Percentiles rank a stretch among this genome's conserved stretches.
Evolutionary conservation across 2,113 vertebrate genomes (phyloP).

Genomic region (Archocentrus centrarchus): DNA sequence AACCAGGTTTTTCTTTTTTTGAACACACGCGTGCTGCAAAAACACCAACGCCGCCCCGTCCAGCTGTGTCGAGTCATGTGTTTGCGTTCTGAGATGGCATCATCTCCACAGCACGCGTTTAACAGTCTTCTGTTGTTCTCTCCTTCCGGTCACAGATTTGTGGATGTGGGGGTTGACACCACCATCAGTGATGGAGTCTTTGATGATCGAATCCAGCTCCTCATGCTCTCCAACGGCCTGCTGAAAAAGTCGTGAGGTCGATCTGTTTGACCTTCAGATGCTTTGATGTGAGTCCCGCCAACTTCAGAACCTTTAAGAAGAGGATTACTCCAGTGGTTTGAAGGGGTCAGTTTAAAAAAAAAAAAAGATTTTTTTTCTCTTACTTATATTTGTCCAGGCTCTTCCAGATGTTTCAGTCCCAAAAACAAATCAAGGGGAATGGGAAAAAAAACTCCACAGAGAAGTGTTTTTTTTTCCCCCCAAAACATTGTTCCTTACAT

Average conservation of each 20-base stretch:
- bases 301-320: constrained; percentile 15
- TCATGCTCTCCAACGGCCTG: constrained; percentile 16
- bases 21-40: not conserved
- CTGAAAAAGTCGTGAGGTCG: constrained; percentile 44
- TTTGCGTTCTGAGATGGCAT: not conserved
- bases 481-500: not conserved
- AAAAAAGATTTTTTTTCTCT: not conserved
- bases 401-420: not conserved
- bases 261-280: constrained; percentile 47
- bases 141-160: constrained; percentile 40
- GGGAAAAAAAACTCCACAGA: not conserved
- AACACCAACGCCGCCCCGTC: not conserved
- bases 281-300: constrained; percentile 50
- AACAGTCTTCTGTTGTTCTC: not conserved
- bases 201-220: constrained; percentile 42
- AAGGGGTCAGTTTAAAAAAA: not conserved
- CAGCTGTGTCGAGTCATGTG: not conserved
- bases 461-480: accelerated
- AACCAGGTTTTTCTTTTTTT: not conserved
- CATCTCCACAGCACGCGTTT: not conserved
- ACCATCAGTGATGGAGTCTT: constrained; percentile 14
- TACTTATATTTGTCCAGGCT: not conserved
- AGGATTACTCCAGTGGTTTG: not conserved
- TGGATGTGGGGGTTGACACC: constrained; percentile 7
- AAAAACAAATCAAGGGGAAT: not conserved